Conservation (phyloP, 64 coral and sea anemone species). For the Trachythela sp. region DNA sequence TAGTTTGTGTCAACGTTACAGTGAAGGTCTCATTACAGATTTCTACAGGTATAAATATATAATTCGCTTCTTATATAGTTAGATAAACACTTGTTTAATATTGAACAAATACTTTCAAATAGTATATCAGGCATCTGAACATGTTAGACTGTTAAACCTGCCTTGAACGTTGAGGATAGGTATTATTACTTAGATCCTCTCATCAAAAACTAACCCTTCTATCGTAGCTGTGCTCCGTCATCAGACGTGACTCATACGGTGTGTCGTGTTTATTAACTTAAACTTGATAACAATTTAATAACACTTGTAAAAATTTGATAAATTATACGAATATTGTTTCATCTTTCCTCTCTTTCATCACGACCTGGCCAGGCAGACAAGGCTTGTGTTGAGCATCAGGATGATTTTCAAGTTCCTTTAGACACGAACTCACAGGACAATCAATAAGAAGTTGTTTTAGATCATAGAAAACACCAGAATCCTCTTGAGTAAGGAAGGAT, state of each 20-base stretch:
- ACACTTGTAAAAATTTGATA: neutral
- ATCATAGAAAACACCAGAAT: conserved; percentile 88
- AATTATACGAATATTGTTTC: conserved; percentile 92
- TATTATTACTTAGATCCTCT: no score
- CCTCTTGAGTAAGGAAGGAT: conserved; percentile 76
- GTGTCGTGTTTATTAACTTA: no score
- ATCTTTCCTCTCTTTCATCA: conserved; percentile 97
- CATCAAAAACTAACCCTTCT: no score
- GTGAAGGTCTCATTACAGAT: conserved; percentile 68
- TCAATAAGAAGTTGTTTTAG: conserved; percentile 81
- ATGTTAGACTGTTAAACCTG: no score
- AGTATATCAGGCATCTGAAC: no score
- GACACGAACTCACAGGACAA: conserved; percentile 85
- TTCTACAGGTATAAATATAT: conserved; percentile 67
- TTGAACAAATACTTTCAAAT: no score
- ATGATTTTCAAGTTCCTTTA: conserved; percentile 71
- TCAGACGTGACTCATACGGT: no score
- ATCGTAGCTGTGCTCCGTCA: no score
- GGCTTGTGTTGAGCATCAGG: conserved; percentile 95
- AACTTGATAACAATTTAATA: no score
- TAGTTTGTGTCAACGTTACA: conserved; percentile 69
- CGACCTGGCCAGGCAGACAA: conserved; percentile 86
- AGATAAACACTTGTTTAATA: neutral
- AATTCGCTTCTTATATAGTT: neutral
- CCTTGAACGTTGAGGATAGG: no score